Evolutionary conservation across 1,140 invertebrate genomes (phyloP), one percentile per base, ranked within the genome.

Genomic region (Tetragonula clypearis): DNA sequence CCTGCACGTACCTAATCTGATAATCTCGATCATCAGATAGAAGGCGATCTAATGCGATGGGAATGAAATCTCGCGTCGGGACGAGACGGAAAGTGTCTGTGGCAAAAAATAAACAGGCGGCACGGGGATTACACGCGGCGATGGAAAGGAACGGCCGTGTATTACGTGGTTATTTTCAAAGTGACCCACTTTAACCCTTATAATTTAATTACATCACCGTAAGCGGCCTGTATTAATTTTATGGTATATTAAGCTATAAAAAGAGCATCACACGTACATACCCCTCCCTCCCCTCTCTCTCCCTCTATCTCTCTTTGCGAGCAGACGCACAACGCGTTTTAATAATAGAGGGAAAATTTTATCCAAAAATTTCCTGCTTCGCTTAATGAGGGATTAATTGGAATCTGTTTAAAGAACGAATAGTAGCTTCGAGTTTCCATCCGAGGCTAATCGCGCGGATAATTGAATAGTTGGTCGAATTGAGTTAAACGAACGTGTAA

Each of bases 81-180:
- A 35, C 11, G 19, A 35, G 26, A 21, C 17, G 30, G 30, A 68
- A 17, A 1, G n/a, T n/a, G 65, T 30, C 65, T 66, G 17, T 68
- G 30, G 35, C 19, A 19, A 23, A 35, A 82, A 35, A 75, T 65
- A 65, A 55, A 55, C 71, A 71, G 14, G 3, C 5, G 12, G 17
- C n/a, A 8, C 30, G 60, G 8, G 30, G 66, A 19, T 83, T 78
- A 35, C 58, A 53, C 72, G 73, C 26, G 12, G 35, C n/a, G 30
- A 55, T 55, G 60, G 60, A 79, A 79, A 71, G 41, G 75, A 49
- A 55, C 9, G 66, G 19, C 14, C 5, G 66, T 15, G 6, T 60
- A 19, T 77, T 56, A 82, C 75, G 41, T 49, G 76, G 82, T 79
- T 84, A 84, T 84, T 84, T 84, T 79, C 82, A 79, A 84, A 79